Evolutionary conservation across 2,113 vertebrate genomes (phyloP).

Genomic region (Thalassarche chlororhynchos): DNA sequence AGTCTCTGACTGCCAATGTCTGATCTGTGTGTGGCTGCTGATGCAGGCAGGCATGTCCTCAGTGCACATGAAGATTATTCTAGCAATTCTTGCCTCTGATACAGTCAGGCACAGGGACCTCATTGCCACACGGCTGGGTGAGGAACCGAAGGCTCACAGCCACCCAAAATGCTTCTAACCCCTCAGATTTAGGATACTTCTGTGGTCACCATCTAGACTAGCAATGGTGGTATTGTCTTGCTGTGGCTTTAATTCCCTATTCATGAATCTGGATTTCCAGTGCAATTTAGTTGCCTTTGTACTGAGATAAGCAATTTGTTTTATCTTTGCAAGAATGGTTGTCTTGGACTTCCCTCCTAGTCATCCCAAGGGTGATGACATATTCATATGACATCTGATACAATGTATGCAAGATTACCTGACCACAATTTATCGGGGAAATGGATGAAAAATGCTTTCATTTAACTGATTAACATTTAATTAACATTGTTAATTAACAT

Average conservation of each 20-base stretch:
- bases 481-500: conserved; percentile 82
- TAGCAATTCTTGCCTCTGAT: neutral
- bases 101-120: neutral
- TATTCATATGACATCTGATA: conserved; percentile 63
- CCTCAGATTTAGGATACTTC: neutral
- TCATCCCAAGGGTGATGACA: conserved; percentile 31
- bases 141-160: neutral
- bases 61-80: neutral
- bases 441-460: conserved; percentile 79
- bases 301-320: conserved; percentile 53
- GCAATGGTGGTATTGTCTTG: neutral
- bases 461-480: conserved; percentile 82
- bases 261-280: conserved; percentile 17
- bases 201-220: neutral
- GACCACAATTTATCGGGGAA: conserved; percentile 68
- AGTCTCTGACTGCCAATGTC: neutral
- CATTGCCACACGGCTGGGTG: neutral
- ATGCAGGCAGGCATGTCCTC: neutral
- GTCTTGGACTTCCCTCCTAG: conserved; percentile 24
- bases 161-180: neutral
- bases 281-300: conserved; percentile 23
- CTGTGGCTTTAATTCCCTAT: conserved; percentile 18
- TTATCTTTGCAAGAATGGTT: conserved; percentile 40
- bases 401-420: conserved; percentile 68
- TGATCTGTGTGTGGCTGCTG: neutral